A percentile compares a stretch with the other conserved stretches of the same genome.
Evolutionary conservation across 2,113 vertebrate species (phyloP).

Genomic region (Indicator maculatus): DNA sequence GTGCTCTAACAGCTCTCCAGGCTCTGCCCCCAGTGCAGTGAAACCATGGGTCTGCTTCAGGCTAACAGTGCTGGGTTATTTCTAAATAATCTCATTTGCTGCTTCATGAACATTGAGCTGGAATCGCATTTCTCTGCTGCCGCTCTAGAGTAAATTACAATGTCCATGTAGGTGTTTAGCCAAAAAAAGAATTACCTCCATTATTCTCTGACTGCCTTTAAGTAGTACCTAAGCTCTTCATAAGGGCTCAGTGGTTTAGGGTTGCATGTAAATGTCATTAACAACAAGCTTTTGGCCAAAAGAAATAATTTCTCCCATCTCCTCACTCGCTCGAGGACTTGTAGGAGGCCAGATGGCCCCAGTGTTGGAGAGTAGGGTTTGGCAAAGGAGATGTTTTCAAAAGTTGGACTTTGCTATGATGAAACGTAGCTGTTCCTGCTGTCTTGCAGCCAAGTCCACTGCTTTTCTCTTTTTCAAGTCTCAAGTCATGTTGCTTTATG

Average conservation of each 20-base stretch:
- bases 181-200: conserved; percentile 50
- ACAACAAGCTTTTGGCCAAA: conserved; percentile 46
- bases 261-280: conserved; percentile 67
- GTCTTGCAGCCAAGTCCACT: conserved; percentile 9
- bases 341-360: conserved; percentile 64
- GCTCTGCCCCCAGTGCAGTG: not conserved
- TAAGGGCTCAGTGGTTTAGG: conserved; percentile 56
- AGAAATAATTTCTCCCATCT: conserved; percentile 51
- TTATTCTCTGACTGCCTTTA: conserved; percentile 62
- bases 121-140: conserved; percentile 25
- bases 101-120: not conserved
- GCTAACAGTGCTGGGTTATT: not conserved
- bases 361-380: conserved; percentile 43
- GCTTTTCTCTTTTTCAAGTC: conserved; percentile 22
- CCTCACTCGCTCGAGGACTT: not conserved
- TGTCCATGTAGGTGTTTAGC: conserved; percentile 5
- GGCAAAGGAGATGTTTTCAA: conserved; percentile 47
- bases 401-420: conserved; percentile 60
- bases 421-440: conserved; percentile 58
- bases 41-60: not conserved
- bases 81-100: conserved; percentile 39
- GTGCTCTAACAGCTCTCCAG: not conserved
- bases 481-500: not conserved
- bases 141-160: conserved; percentile 24
- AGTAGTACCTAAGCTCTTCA: conserved; percentile 62